Conservation (phyloP, 1,140 invertebrate genomes). For the Cepaea nemoralis region DNA sequence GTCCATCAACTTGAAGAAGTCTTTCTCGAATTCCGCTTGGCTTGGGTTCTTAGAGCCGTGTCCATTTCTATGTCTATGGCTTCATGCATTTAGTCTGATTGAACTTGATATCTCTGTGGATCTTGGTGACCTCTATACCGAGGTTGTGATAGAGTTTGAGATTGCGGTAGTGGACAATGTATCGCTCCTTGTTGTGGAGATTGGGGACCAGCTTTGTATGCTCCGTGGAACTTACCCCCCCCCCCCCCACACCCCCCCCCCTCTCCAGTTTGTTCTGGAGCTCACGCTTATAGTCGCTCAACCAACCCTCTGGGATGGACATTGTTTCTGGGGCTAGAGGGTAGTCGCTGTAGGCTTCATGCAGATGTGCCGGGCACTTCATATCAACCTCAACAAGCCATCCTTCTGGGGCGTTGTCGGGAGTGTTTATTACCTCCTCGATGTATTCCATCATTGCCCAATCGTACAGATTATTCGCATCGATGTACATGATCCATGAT, state of each 20-base stretch:
- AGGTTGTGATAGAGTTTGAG: slow-evolving; percentile 40
- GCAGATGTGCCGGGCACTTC: not conserved
- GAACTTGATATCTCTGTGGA: slow-evolving; percentile 43
- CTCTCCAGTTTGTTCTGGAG: not conserved
- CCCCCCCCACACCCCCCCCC: not conserved
- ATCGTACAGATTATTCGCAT: not conserved
- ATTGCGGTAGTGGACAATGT: slow-evolving; percentile 50
- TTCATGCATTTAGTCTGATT: slow-evolving; percentile 35
- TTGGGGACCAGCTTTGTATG: slow-evolving; percentile 46
- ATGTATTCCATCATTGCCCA: not conserved
- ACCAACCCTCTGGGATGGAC: not conserved
- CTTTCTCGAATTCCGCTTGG: slow-evolving; percentile 71
- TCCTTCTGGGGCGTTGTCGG: not conserved
- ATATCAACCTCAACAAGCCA: not conserved
- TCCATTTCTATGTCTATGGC: slow-evolving; percentile 16
- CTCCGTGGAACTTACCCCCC: slow-evolving; percentile 9
- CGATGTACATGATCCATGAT: not conserved
- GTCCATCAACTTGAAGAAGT: slow-evolving; percentile 72
- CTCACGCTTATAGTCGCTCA: not conserved
- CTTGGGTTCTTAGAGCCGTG: slow-evolving; percentile 37
- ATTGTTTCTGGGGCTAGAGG: not conserved
- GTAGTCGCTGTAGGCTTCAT: not conserved
- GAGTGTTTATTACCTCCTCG: not conserved
- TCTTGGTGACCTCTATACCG: slow-evolving; percentile 41
- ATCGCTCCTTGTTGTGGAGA: slow-evolving; percentile 43